These are phyloP conservation scores for Todus mexicanus DNA, from an alignment of 2,797 vertebrate genomes.

Conservation along the genomic window DNA sequence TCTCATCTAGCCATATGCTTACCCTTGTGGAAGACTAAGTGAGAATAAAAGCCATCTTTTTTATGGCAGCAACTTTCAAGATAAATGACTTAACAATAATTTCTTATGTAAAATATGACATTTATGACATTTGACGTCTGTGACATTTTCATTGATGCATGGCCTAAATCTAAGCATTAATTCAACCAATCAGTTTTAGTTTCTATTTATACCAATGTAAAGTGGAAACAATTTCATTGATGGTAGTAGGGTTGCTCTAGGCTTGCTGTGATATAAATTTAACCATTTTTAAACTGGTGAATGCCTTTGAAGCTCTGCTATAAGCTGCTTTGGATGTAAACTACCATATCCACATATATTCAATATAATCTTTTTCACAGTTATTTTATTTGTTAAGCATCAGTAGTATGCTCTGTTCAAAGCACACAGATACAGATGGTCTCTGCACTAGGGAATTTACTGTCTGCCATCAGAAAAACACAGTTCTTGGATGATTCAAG, in stretches of 20 bases:
- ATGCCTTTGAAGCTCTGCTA: neutral
- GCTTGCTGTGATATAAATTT: neutral
- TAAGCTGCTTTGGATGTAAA: neutral
- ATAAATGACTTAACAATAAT: neutral
- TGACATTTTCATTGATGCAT: neutral
- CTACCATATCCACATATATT: neutral
- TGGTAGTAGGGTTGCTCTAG: neutral
- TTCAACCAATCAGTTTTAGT: neutral
- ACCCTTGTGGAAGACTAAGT: neutral
- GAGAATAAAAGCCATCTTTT: neutral
- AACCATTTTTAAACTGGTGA: neutral
- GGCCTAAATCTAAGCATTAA: neutral
- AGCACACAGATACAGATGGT: neutral
- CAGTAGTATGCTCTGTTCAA: neutral
- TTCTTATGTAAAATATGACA: neutral
- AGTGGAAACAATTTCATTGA: neutral
- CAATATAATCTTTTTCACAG: neutral
- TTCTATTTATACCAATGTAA: neutral
- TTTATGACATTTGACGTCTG: neutral
- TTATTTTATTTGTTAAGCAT: constrained; percentile 23
- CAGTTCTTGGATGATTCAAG: neutral
- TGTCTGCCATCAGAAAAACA: neutral
- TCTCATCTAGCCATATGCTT: constrained; percentile 1
- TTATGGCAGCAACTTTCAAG: neutral
- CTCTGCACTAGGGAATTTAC: neutral